Base-by-base conservation (phyloP, 1,140 invertebrate genomes). In the Helicoverpa armigera region DNA sequence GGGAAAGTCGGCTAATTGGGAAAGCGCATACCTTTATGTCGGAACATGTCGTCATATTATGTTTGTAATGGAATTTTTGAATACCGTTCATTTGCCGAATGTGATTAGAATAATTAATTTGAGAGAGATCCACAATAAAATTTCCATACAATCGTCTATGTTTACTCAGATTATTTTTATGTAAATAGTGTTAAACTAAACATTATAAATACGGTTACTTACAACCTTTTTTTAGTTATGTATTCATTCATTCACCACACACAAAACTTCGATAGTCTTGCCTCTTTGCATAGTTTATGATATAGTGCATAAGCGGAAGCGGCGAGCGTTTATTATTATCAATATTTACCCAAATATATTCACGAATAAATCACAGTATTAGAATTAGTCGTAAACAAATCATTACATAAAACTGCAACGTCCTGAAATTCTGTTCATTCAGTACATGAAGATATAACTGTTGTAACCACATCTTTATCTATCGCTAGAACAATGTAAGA, bases 241-340 rank as follows among this genome's bases (percentile, higher is more conserved):
- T 35, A 35, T n/a, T 56, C 83, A 86, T 87, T 88, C 89, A 87
- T 86, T 85, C 85, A 85, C 81, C 78, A 83, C 85, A 80, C 77
- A 63, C 84, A 82, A 23, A 83, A 86, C 84, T 85, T 85, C 76
- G 83, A 84, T 85, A 87, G 83, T 89, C 83, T 83, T 86, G 82
- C 56, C 31, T 31, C 35, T 81, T 14, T 81, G 50, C 43, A 61
- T 56, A 53, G 31, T 18, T 35, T n/a, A 12, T 12, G 85, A 81
- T 76, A 4, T 31, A 85, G 83, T 69, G 84, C 54, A 82, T 61
- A 79, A 78, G 80, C 78, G 43, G 31, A 4, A 48, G 48, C 29
- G 29, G 18, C 2, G 9, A 9, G 35, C 35, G 5, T 5, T 60
- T 65, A 35, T 53, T 14, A 12, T 29, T 54, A 56, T 3, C 13